These are phyloP conservation scores for Parasteatoda lunata DNA, from an alignment of 2,888 invertebrate genomes.

Conservation along the genomic window DNA sequence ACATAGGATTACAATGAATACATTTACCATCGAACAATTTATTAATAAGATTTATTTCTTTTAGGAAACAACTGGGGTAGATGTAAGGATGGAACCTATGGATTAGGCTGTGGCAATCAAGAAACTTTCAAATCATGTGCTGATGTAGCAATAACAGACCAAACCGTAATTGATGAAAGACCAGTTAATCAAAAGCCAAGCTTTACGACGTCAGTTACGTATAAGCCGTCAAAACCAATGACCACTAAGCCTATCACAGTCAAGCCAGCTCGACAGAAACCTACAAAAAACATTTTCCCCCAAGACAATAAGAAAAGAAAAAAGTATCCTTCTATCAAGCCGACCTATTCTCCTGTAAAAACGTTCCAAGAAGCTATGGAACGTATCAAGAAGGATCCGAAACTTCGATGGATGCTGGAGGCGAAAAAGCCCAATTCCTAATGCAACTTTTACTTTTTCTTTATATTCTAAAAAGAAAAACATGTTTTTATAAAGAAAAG, in stretches of 20 bases:
- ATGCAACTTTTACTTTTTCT: too few species aligned
- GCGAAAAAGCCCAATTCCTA: not conserved
- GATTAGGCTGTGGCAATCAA: constrained; percentile 69
- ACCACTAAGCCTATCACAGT: not conserved
- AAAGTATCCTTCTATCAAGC: constrained; percentile 13
- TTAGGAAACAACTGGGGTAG: constrained; percentile 85
- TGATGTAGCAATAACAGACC: constrained; percentile 53
- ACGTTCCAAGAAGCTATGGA: constrained; percentile 42
- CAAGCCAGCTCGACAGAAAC: constrained; percentile 15
- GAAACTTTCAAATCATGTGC: constrained; percentile 70
- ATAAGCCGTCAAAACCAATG: not conserved
- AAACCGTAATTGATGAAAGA: not conserved
- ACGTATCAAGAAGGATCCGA: constrained; percentile 37
- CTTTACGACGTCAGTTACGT: not conserved
- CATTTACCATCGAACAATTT: too few species aligned
- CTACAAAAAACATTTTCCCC: not conserved
- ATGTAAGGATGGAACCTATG: constrained; percentile 76
- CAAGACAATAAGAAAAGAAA: constrained; percentile 23
- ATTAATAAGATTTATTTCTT: not conserved
- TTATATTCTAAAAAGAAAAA: too few species aligned
- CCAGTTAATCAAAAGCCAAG: not conserved
- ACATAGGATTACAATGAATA: too few species aligned
- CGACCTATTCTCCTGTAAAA: not conserved
- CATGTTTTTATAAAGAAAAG: too few species aligned
- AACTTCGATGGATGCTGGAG: constrained; percentile 47